Evolutionary conservation across 1,140 invertebrate genomes (phyloP).

Genomic region (Eulimnadia texana): DNA sequence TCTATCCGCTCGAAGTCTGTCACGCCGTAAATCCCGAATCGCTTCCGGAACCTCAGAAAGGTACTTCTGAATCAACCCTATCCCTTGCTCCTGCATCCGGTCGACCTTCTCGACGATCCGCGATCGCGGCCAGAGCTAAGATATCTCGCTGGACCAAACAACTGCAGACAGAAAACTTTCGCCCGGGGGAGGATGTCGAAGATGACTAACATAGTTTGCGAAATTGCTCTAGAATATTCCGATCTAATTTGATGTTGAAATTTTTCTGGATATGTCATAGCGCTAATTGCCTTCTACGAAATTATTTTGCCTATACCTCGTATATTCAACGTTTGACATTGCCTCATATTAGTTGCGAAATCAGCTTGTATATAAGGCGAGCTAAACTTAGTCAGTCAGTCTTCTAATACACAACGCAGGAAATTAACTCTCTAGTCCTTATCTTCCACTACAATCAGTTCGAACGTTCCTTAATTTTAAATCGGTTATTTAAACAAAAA

Average conservation of each 20-base stretch:
- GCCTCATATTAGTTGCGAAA: too few species aligned
- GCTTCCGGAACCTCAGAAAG: neutral
- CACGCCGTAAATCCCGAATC: neutral
- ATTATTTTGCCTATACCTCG: too few species aligned
- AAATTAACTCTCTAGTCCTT: too few species aligned
- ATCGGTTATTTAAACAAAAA: too few species aligned
- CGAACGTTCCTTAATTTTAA: too few species aligned
- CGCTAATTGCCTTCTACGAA: too few species aligned
- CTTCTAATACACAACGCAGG: too few species aligned
- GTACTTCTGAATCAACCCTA: neutral
- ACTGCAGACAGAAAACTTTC: neutral
- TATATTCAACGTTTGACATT: too few species aligned
- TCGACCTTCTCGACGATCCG: neutral
- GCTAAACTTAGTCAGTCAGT: too few species aligned
- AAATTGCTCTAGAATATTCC: neutral
- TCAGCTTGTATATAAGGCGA: too few species aligned
- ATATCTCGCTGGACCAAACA: neutral
- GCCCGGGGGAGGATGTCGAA: neutral
- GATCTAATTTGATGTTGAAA: neutral
- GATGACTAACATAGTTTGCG: neutral
- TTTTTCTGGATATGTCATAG: too few species aligned
- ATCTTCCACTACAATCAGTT: too few species aligned
- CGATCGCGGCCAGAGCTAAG: neutral
- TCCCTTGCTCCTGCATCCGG: neutral
- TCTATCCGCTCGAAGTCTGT: conserved; percentile 8